Conservation (phyloP, 2,113 vertebrate species). For the Hydrolagus affinis region DNA sequence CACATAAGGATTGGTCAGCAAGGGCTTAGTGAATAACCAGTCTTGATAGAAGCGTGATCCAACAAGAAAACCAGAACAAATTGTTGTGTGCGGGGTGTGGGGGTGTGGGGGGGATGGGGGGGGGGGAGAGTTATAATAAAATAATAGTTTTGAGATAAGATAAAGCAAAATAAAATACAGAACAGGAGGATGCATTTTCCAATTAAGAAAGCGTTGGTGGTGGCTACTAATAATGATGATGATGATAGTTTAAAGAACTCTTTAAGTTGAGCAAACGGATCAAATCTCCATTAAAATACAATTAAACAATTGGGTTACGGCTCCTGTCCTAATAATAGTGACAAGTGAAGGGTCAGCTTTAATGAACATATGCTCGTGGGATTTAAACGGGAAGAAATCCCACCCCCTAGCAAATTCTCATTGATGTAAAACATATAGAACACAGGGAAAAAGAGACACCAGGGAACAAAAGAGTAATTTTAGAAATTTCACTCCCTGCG, state of each 20-base stretch:
- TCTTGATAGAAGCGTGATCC: no score
- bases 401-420: constrained; percentile 27
- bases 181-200: constrained; percentile 9
- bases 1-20: no score
- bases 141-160: background rate
- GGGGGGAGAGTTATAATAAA: no score
- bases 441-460: constrained; percentile 1
- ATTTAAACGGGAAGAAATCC: constrained; percentile 6
- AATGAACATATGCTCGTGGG: background rate
- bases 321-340: constrained; percentile 15
- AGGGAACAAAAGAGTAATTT: constrained; percentile 17
- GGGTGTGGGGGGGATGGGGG: no score
- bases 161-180: constrained; percentile 4
- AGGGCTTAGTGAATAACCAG: no score
- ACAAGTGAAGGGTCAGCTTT: background rate
- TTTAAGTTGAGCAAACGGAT: background rate
- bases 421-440: constrained; percentile 19
- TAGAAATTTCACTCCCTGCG: background rate
- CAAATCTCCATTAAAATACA: background rate
- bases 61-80: no score
- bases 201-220: background rate
- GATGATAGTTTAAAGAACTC: background rate
- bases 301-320: constrained; percentile 28
- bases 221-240: background rate
- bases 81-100: no score